Base-by-base conservation (phyloP, 2,888 invertebrate genomes). In the Andrena bicolor region DNA sequence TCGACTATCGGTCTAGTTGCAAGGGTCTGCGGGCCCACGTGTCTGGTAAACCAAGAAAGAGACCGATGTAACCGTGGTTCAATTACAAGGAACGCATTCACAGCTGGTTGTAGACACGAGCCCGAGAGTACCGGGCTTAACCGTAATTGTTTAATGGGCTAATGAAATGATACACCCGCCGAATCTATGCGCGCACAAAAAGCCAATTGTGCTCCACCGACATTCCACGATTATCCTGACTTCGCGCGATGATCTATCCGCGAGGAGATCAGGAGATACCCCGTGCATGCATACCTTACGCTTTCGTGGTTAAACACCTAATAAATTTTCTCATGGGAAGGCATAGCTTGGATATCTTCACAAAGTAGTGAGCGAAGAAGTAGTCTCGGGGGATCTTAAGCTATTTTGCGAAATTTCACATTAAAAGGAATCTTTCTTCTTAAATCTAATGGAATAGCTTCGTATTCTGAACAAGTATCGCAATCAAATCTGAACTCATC, bases 111-210 rank as follows among this genome's bases (percentile, higher is more conserved):
- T 84, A 80, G 84, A 85, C 86, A 83, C 84, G 86, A 81, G 83
- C 76, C 78, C 66, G 69, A 78, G 83, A 79, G 81, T 76, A 83
- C 68, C 74, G 80, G 78, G 74, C 83, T 82, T 86, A 82, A 71
- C 77, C 84, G 84, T 88, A 92, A 93, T 92, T 92, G 88, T 92
- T 92, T 92, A 92, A 93, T 91, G 88, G 87, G 83, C 87, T 91
- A 91, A 92, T 92, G 90, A 91, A 91, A 92, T 90, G 91, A 93
- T 91, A 90, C 89, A 87, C 82, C 86, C 86, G 88, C 90, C 91
- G 90, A 92, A 92, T 92, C 87, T 90, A 90, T 85, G 87, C 85
- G 82, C 86, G 85, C 85, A 89, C 86, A 88, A 88, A 90, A 90
- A 88, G 88, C 80, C 88, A 86, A 88, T 90, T 90, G 86, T 88